Evolutionary conservation across 2,888 invertebrate genomes (phyloP).

Genomic region (Corbicula japonica): DNA sequence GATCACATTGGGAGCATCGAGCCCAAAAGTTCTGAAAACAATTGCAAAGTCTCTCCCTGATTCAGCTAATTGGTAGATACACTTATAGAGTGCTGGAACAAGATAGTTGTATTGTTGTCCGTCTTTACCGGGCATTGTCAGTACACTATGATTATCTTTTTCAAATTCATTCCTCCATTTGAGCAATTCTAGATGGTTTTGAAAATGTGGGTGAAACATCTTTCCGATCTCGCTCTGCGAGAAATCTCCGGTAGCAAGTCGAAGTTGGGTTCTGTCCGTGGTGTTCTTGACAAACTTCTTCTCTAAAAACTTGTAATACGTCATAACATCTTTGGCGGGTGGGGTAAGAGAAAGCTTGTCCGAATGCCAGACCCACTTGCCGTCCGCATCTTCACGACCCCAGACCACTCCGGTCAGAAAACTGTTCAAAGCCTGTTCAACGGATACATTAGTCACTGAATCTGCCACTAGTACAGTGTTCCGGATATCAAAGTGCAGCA

Average conservation of each 20-base stretch:
- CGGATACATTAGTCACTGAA: slow-evolving; percentile 82
- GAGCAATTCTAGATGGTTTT: slow-evolving; percentile 78
- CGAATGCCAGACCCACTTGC: slow-evolving; percentile 82
- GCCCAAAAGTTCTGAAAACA: slow-evolving; percentile 85
- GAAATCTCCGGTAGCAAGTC: slow-evolving; percentile 84
- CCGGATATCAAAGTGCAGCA: slow-evolving; percentile 85
- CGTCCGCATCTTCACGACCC: slow-evolving; percentile 78
- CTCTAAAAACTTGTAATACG: slow-evolving; percentile 85
- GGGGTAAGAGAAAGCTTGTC: slow-evolving; percentile 79
- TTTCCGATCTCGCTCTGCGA: slow-evolving; percentile 79
- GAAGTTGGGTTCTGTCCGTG: slow-evolving; percentile 79
- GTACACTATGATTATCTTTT: slow-evolving; percentile 56
- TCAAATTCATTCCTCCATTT: slow-evolving; percentile 75
- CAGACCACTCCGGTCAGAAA: slow-evolving; percentile 86
- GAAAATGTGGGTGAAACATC: slow-evolving; percentile 79
- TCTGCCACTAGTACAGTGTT: slow-evolving; percentile 86
- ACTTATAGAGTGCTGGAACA: slow-evolving; percentile 83
- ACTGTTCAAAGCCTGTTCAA: slow-evolving; percentile 86
- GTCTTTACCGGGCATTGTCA: slow-evolving; percentile 80
- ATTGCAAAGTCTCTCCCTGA: slow-evolving; percentile 81
- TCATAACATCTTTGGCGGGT: slow-evolving; percentile 75
- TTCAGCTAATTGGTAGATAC: slow-evolving; percentile 78
- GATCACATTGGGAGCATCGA: slow-evolving; percentile 83
- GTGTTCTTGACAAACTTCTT: slow-evolving; percentile 80
- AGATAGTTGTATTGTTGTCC: slow-evolving; percentile 85